Conservation (phyloP, 1,140 invertebrate genomes). For the Venustaconcha ellipsiformis region DNA sequence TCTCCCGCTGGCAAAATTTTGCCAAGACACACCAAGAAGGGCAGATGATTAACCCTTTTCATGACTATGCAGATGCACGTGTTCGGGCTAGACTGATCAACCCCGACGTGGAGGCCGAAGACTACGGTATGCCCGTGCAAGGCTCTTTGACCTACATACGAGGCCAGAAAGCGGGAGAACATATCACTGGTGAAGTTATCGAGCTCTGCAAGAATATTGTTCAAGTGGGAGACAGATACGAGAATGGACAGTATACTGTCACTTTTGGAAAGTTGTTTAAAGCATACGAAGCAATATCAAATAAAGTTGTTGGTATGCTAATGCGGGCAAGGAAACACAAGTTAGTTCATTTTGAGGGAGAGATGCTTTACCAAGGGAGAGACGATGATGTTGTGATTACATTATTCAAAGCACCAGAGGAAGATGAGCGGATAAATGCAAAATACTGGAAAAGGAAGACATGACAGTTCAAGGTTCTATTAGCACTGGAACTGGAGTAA, state of each 20-base stretch:
- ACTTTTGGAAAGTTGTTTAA: conserved; percentile 91
- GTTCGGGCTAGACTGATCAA: conserved; percentile 74
- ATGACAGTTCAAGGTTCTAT: no score
- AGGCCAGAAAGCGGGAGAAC: conserved; percentile 87
- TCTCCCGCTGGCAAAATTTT: conserved; percentile 76
- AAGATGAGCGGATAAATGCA: neutral
- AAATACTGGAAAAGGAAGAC: no score
- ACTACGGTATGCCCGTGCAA: conserved; percentile 87
- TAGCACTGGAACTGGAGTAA: no score
- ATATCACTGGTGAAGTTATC: conserved; percentile 88
- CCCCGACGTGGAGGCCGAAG: conserved; percentile 78
- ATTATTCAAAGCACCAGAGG: conserved; percentile 75
- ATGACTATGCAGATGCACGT: conserved; percentile 70
- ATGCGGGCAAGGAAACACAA: conserved; percentile 91
- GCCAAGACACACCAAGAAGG: conserved; percentile 77
- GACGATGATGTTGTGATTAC: conserved; percentile 92
- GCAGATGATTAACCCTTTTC: conserved; percentile 82
- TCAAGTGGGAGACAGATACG: conserved; percentile 75
- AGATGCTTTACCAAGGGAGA: conserved; percentile 92
- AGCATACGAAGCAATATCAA: conserved; percentile 92
- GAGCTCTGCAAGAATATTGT: conserved; percentile 91
- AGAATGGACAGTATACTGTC: conserved; percentile 75
- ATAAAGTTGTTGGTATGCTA: conserved; percentile 93
- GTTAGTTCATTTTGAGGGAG: conserved; percentile 91
- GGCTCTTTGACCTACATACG: conserved; percentile 91